Conservation (phyloP, 1,140 invertebrate genomes). For the Maconellicoccus hirsutus region DNA sequence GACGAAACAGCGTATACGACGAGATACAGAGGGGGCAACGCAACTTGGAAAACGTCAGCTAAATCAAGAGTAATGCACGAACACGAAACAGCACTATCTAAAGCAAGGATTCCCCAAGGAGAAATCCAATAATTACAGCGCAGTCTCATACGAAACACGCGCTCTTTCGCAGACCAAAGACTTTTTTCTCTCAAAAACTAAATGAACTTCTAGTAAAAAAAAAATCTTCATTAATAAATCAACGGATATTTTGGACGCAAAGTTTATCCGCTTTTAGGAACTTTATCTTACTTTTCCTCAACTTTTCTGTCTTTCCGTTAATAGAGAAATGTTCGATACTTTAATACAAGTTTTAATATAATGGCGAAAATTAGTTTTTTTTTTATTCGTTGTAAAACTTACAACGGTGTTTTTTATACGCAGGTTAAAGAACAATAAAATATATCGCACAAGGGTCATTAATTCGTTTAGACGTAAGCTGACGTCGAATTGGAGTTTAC, state of each 20-base stretch:
- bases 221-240: conserved; percentile 17
- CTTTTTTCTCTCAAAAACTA: conserved; percentile 16
- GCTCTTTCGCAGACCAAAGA: conserved; percentile 6
- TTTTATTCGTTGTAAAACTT: too few species aligned
- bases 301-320: not conserved
- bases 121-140: conserved; percentile 24
- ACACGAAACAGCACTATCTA: conserved; percentile 25
- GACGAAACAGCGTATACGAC: not conserved
- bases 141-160: conserved; percentile 16
- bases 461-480: not conserved
- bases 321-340: not conserved
- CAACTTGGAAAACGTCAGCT: conserved; percentile 16
- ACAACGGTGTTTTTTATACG: too few species aligned
- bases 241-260: conserved; percentile 3
- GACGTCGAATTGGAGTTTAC: not conserved
- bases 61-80: conserved; percentile 25
- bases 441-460: too few species aligned
- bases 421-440: too few species aligned
- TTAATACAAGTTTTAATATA: too few species aligned
- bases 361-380: too few species aligned
- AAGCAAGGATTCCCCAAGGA: conserved; percentile 20
- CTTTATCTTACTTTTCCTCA: not conserved
- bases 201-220: conserved; percentile 13
- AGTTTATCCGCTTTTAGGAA: conserved; percentile 17
- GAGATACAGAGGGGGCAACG: not conserved